Evolutionary conservation across 2,888 invertebrate species (phyloP).

Genomic region (Pherbina coryleti): DNA sequence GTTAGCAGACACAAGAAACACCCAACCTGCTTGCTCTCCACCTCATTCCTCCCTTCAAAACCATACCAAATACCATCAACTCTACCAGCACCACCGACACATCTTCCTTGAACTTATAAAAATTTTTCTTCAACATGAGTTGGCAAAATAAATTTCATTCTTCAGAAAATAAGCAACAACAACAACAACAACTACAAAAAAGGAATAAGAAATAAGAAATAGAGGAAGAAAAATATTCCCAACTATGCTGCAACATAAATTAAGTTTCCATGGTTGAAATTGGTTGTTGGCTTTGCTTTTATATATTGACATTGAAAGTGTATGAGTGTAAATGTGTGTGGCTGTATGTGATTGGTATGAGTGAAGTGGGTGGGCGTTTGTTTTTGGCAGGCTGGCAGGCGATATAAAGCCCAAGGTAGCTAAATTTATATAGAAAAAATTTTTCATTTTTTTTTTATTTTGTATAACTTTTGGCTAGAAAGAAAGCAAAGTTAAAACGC

Average conservation of each 20-base stretch:
- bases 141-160: constrained; percentile 68
- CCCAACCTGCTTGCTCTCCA: neutral
- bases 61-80: constrained; percentile 6
- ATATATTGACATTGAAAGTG: constrained; percentile 44
- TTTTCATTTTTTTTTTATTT: constrained; percentile 33
- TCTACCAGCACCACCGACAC: constrained; percentile 24
- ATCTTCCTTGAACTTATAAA: constrained; percentile 61
- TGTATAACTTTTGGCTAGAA: constrained; percentile 5
- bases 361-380: constrained; percentile 38
- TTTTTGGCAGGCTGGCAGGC: constrained; percentile 4
- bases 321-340: constrained; percentile 9
- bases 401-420: constrained; percentile 61
- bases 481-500: constrained; percentile 33
- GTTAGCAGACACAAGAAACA: neutral
- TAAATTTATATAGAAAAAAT: constrained; percentile 57
- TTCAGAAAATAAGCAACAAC: constrained; percentile 57
- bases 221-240: constrained; percentile 64
- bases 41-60: neutral
- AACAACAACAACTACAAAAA: constrained; percentile 43
- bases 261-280: constrained; percentile 70
- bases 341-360: constrained; percentile 31
- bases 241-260: constrained; percentile 69
- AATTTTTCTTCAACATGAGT: constrained; percentile 67
- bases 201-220: constrained; percentile 39
- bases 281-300: constrained; percentile 64